Evolutionary conservation across 92 coral and sea anemone species (phyloP).

Genomic region (Palythoa heliodiscus): DNA sequence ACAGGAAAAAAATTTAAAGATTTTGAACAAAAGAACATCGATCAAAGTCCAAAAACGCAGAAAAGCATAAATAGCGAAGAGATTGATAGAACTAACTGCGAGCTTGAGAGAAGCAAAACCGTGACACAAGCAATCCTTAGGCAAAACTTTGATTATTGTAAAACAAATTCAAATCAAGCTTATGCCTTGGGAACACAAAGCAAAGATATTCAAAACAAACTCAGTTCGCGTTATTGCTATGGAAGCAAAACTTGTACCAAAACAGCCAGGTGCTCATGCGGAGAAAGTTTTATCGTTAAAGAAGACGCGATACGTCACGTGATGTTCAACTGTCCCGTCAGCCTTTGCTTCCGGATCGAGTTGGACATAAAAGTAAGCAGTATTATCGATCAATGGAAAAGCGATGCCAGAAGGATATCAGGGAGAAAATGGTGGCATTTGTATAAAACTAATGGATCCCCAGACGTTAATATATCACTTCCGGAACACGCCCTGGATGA

Average conservation of each 20-base stretch:
- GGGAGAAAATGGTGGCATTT: conserved; percentile 71
- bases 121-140: background rate
- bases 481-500: conserved; percentile 53
- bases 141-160: background rate
- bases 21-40: background rate
- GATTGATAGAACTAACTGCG: too few relatives aligned
- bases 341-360: conserved; percentile 60
- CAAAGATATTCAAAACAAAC: background rate
- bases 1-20: background rate
- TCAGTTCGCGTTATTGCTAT: background rate
- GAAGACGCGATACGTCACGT: conserved; percentile 58
- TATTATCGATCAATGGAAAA: conserved; percentile 52
- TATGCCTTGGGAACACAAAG: background rate
- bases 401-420: conserved; percentile 51
- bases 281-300: conserved; percentile 44
- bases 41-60: background rate
- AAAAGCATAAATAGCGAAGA: too few relatives aligned
- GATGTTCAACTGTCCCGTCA: conserved; percentile 57
- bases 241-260: conserved; percentile 34
- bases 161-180: background rate
- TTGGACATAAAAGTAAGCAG: conserved; percentile 48
- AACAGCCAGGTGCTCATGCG: conserved; percentile 61
- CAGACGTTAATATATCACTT: conserved; percentile 47
- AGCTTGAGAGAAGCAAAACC: background rate
- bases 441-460: conserved; percentile 62